A percentile compares a stretch with the other conserved stretches of the same genome.
Evolutionary conservation across 2,888 invertebrate species (phyloP).

Genomic region (Philopedon plagiatum): DNA sequence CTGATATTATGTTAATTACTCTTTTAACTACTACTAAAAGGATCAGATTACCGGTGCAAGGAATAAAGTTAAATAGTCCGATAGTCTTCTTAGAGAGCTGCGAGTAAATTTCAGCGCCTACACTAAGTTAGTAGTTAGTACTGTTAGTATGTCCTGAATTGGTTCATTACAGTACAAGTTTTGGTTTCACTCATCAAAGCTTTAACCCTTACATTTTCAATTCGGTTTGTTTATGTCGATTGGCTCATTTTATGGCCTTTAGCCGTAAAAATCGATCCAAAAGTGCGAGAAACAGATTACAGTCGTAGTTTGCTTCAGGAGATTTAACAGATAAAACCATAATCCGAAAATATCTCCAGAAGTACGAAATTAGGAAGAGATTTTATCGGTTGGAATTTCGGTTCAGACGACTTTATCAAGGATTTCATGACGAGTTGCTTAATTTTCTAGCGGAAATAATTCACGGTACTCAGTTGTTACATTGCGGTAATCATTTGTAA

Average conservation of each 20-base stretch:
- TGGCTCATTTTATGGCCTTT: not conserved
- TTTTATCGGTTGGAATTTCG: not conserved
- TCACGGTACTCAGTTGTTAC: not conserved
- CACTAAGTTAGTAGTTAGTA: no score
- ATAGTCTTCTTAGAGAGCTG: no score
- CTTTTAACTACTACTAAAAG: no score
- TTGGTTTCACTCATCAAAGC: no score
- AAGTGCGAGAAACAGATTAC: slow-evolving; percentile 13
- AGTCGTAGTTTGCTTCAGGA: not conserved
- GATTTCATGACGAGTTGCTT: not conserved
- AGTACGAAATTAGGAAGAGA: not conserved
- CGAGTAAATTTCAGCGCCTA: no score
- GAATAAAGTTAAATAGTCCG: no score
- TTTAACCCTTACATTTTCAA: not conserved
- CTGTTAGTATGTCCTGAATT: no score
- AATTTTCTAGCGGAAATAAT: slow-evolving; percentile 9
- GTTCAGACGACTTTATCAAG: not conserved
- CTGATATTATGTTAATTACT: no score
- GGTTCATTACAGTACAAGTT: no score
- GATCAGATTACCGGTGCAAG: no score
- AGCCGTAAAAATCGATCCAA: not conserved
- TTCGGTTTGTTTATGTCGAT: not conserved
- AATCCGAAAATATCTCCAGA: slow-evolving; percentile 1
- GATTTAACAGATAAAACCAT: slow-evolving; percentile 6
- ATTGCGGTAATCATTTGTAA: not conserved